Evolutionary conservation across 1,140 invertebrate species (phyloP), one percentile per base, ranked within the genome.

Genomic region (Drosophila sp.): DNA sequence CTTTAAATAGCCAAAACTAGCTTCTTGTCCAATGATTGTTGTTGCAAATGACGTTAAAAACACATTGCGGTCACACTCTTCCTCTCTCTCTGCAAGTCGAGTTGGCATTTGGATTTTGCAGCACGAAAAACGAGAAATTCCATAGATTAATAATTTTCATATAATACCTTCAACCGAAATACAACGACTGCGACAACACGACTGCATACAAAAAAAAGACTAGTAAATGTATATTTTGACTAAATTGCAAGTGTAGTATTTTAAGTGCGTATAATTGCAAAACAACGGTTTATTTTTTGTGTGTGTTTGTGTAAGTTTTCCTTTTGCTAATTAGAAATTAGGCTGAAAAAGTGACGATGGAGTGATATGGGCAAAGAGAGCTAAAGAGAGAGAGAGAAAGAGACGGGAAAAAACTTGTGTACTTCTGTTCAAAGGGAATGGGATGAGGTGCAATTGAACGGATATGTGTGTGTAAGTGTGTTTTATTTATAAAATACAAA

Each of bases 51-150:
- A 27, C 44, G 2, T 10, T 50, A 10, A 50, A 50, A 50, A 27
- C 44, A 50, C 10, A 50, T 50, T 50, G 44, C 25, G 44, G 44
- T 50, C 44, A 50, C 44, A 50, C 44, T 50, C 3, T 50, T n/a
- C 23, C 44, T 57, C 56, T 57, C 70, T 67, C 30, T 57, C 56
- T 35, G 30, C 56, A 79, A 82, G 79, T 82, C 79, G 81, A 85
- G 81, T 85, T 85, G 81, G 81, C 81, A 85, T 85, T 85, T 85
- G 81, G 74, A 82, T 66, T 73, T 72, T 72, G 50, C 60, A 64
- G 56, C 66, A 71, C 63, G 76, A 60, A 40, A 63, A 72, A 50
- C 44, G 23, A 83, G 75, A 83, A 72, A 69, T 74, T 79, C 69
- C 69, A 70, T 67, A 72, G 50, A 50, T 77, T 76, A 73, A 80